Base-by-base conservation (phyloP, 1,140 invertebrate genomes). In the Papilio aristodemus region DNA sequence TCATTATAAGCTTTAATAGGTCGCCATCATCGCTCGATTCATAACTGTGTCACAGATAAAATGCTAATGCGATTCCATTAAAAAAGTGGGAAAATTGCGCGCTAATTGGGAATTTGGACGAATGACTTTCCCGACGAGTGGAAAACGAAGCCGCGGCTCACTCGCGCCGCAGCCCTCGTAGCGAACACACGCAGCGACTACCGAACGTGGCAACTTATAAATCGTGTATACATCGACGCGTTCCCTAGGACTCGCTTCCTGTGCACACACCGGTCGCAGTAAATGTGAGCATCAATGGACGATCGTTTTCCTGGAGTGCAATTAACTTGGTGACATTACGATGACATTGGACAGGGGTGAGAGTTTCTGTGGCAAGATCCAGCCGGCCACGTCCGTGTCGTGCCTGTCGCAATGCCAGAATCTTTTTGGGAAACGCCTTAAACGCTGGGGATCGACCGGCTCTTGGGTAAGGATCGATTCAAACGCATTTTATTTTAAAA, bases 381-480 rank as follows among this genome's bases (percentile, higher is more conserved):
- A 92, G 71, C 89, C 89, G 62, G 91, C 91, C 3, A 82, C 91
- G 14, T 92, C 91, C 13, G 88, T 92, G 39, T 92, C 91, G 41
- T 92, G 91, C 63, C 79, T 92, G 71, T 91, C 90, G 50, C 91
- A 90, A 80, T 91, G 88, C 72, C 88, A 90, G 76, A 91, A 89
- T 78, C 87, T 90, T 84, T 94, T 94, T 81, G 93, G 93, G 46
- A 93, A 93, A 66, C 91, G 92, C 73, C 90, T 95, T 25, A 93
- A 94, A 76, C 88, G 94, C 81, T 95, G 94, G 94, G 93, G 94
- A 39, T 94, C 94, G 38, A 94, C 94, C 1, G 94, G 94, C 84
- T 95, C 94, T 69, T 95, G 94, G 94, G 94, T 95, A 92, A 92
- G 91, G 22, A 22, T 62, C 9, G 8, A 54, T 22, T 25, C 17